A percentile compares a stretch with the other conserved stretches of the same genome.
Conservation (phyloP, 2,888 invertebrate species). For the Microctonus hyperodae region DNA sequence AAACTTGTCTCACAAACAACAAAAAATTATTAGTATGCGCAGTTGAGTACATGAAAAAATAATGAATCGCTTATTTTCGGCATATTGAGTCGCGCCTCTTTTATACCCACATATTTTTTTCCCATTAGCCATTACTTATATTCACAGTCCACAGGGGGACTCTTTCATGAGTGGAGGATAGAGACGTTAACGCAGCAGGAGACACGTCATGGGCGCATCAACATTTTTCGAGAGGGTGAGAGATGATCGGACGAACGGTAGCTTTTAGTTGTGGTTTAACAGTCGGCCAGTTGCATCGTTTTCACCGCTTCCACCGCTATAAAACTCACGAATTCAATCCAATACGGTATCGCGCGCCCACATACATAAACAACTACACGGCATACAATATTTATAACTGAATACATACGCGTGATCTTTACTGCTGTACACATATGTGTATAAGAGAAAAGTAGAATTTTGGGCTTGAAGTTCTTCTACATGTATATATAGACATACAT, state of each 20-base stretch:
- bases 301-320: slow-evolving; percentile 27
- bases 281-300: slow-evolving; percentile 49
- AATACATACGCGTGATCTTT: neutral
- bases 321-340: slow-evolving; percentile 61
- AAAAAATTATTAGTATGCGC: neutral
- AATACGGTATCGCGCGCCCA: slow-evolving; percentile 52
- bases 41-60: slow-evolving; percentile 22
- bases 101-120: slow-evolving; percentile 22
- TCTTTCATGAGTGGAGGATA: slow-evolving; percentile 26
- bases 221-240: slow-evolving; percentile 16
- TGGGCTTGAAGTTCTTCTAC: slow-evolving; percentile 21
- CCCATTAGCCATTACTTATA: slow-evolving; percentile 46
- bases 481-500: no score
- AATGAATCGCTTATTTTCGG: slow-evolving; percentile 20
- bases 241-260: neutral
- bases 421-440: neutral
- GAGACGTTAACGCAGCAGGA: slow-evolving; percentile 32
- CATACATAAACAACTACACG: slow-evolving; percentile 47
- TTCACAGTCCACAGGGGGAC: slow-evolving; percentile 34
- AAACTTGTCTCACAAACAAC: no score
- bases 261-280: slow-evolving; percentile 29
- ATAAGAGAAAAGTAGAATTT: slow-evolving; percentile 23
- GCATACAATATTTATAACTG: slow-evolving; percentile 13
- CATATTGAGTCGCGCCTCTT: slow-evolving; percentile 26
- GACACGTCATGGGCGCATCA: slow-evolving; percentile 19